A percentile compares a stretch with the other conserved stretches of the same genome.
phyloP scores from a whole-genome alignment of 2,888 invertebrate species.

The Metopia argyrocephala region DNA sequence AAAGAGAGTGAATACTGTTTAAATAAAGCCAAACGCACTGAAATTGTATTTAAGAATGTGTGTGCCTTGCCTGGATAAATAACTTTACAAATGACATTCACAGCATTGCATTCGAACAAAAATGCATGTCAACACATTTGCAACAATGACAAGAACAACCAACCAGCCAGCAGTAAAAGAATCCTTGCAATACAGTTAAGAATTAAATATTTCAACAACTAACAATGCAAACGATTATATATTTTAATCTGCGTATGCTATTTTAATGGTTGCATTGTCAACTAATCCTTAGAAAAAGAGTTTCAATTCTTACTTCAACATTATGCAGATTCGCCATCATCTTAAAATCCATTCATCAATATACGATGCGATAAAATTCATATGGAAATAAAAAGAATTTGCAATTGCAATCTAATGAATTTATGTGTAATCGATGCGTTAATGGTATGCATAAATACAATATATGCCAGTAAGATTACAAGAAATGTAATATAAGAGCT shows the following conservation, averaged over 20 bases:
- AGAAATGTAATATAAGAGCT: no score
- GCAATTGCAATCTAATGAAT: no score
- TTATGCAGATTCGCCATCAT: background rate
- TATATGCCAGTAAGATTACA: no score
- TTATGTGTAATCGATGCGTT: no score
- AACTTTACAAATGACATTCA: constrained; percentile 52
- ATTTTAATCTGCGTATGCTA: constrained; percentile 39
- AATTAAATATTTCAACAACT: background rate
- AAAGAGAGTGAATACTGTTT: background rate
- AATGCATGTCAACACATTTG: constrained; percentile 56
- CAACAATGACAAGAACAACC: constrained; percentile 38
- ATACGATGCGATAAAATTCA: no score
- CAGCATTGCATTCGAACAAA: constrained; percentile 24
- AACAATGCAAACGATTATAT: constrained; percentile 17
- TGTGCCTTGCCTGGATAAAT: constrained; percentile 12
- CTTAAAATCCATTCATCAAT: background rate
- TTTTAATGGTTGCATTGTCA: constrained; percentile 28
- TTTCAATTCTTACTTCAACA: background rate
- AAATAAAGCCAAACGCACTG: background rate
- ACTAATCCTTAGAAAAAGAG: constrained; percentile 14
- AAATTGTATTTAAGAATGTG: background rate
- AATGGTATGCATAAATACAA: no score
- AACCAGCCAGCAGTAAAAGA: no score
- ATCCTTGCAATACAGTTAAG: no score
- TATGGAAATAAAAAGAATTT: no score